Base-by-base conservation (phyloP, 2,888 invertebrate species). In the Caenorhabditis doughertyi region DNA sequence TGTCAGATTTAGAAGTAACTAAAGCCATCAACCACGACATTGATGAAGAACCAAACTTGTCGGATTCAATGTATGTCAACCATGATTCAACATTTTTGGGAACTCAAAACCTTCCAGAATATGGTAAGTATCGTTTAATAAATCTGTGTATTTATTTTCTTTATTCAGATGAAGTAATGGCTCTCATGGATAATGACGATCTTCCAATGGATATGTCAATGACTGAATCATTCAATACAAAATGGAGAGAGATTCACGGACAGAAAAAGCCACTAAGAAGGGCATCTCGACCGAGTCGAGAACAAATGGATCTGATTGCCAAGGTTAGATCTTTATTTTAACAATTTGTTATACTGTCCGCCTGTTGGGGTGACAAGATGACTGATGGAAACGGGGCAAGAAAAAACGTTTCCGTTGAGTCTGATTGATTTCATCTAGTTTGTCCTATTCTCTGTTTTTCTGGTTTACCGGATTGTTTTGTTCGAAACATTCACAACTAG, bases 31-130 rank as follows among this genome's bases (percentile, higher is more conserved):
- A 83, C 35, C 65, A 83, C 25, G 83, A 79, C 27, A 62, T 83
- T 3, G 82, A 83, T n/a, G 79, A 84, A 49, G 81, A 67, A 23
- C 79, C 67, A 11, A 79, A 84, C 42, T 74, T 89, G 65, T 84
- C 85, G 11, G 89, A 89, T 71, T 86, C 86, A 18, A 83, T 89
- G 86, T 84, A 86, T 65, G 87, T 88, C 53, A 86, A 87, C 74
- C 81, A 87, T 42, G 85, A 85, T 35, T 56, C 62, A 1, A 67
- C 84, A 1, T 79, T 80, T 58, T 47, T 35, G n/a, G 42, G 56
- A 29, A 77, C 55, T 3, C 49, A 73, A 13, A 81, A 64, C 21
- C 80, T 85, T 27, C 84, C 83, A 21, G 87, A 87, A 81, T 87
- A 81, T 56, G 87, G 87, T 87, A 70, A 35, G 72, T 5, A n/a